A percentile compares a stretch with the other conserved stretches of the same genome.
phyloP scores from a whole-genome alignment of 2,113 vertebrate genomes.

The Pelusios castaneus region DNA sequence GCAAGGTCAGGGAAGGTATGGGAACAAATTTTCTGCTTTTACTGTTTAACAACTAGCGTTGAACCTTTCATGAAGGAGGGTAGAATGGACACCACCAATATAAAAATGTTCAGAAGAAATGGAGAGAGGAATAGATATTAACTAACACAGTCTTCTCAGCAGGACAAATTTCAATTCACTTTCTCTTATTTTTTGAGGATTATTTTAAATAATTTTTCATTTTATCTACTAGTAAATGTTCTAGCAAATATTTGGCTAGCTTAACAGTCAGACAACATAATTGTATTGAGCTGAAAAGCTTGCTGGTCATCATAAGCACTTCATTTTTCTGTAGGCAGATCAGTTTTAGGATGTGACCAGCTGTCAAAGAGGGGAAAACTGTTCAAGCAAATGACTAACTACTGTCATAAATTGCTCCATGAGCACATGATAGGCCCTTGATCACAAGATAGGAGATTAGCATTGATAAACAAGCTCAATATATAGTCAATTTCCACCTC shows the following conservation, averaged over 20 bases:
- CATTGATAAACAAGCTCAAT: background rate
- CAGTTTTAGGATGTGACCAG: background rate
- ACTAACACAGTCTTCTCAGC: background rate
- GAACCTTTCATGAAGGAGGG: background rate
- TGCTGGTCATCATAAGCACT: background rate
- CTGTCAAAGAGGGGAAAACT: background rate
- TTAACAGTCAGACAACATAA: background rate
- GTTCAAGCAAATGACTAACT: background rate
- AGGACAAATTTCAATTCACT: background rate
- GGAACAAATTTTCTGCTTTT: background rate
- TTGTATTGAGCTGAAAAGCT: background rate
- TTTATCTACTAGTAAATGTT: background rate
- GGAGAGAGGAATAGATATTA: background rate
- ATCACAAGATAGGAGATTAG: background rate
- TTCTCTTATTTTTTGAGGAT: background rate
- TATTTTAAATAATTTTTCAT: background rate
- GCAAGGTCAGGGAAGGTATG: background rate
- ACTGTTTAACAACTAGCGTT: background rate
- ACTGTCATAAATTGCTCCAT: background rate
- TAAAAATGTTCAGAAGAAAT: background rate
- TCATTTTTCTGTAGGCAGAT: background rate
- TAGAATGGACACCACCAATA: background rate
- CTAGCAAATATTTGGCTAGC: background rate
- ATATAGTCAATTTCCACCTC: background rate
- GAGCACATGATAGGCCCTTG: background rate